Conservation (phyloP, 2,888 invertebrate species). For the Sthenelais limicola region DNA sequence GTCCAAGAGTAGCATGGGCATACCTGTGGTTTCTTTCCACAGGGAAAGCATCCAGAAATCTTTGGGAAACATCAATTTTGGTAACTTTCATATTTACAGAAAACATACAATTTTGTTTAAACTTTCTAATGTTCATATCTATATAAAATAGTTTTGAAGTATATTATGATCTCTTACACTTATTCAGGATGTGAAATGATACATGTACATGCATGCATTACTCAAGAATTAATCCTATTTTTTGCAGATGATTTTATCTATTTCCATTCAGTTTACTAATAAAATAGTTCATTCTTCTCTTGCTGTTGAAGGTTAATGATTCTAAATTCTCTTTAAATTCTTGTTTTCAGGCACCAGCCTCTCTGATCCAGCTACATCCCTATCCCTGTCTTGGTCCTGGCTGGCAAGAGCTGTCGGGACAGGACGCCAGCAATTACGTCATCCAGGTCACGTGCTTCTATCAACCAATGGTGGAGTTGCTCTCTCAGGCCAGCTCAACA, state of each 20-base stretch:
- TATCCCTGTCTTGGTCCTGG: not conserved
- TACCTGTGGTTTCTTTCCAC: not conserved
- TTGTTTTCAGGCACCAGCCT: not conserved
- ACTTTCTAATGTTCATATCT: not conserved
- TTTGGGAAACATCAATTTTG: not conserved
- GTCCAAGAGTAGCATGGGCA: not conserved
- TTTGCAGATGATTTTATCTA: not conserved
- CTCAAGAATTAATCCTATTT: too few species aligned
- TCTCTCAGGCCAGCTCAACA: not conserved
- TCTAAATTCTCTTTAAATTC: not conserved
- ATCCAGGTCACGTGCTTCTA: slow-evolving; percentile 5
- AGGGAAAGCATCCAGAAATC: not conserved
- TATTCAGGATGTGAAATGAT: too few species aligned
- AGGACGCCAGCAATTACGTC: not conserved
- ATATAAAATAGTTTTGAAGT: not conserved
- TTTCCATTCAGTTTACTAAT: not conserved
- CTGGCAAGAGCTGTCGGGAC: not conserved
- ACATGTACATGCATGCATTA: too few species aligned
- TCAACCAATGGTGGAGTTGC: not conserved
- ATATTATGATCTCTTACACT: too few species aligned
- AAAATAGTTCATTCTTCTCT: not conserved
- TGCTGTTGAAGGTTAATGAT: not conserved
- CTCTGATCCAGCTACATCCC: not conserved
- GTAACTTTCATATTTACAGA: not conserved
- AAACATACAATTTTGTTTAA: not conserved